Evolutionary conservation across 2,113 vertebrate genomes (phyloP).

Genomic region (Ranitomeya variabilis): DNA sequence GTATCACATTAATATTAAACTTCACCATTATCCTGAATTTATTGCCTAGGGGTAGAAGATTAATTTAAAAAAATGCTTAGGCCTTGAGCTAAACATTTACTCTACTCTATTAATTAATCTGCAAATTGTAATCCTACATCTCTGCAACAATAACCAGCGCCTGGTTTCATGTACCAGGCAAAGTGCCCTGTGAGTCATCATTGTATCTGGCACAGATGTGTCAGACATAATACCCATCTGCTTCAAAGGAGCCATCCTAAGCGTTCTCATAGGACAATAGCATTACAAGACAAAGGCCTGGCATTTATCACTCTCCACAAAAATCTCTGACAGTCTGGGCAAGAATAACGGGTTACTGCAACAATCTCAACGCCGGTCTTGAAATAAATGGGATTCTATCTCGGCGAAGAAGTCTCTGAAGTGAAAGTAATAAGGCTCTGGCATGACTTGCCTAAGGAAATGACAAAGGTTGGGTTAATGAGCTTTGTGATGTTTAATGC

Average conservation of each 20-base stretch:
- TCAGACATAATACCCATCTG: conserved; percentile 33
- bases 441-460: conserved; percentile 24
- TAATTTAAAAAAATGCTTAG: background rate
- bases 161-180: conserved; percentile 2
- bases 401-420: conserved; percentile 11
- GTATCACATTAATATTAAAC: background rate
- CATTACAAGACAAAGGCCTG: conserved; percentile 37
- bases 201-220: conserved; percentile 41
- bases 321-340: conserved; percentile 18
- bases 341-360: conserved; percentile 34
- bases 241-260: conserved; percentile 25
- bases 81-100: background rate
- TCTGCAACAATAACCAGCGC: background rate
- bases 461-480: conserved; percentile 23
- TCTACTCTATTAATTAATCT: background rate
- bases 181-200: conserved; percentile 25
- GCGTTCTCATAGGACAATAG: conserved; percentile 37
- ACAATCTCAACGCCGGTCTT: background rate
- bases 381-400: conserved; percentile 45
- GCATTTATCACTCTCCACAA: conserved; percentile 46
- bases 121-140: background rate
- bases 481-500: conserved; percentile 23
- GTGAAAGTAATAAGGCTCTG: conserved; percentile 29
- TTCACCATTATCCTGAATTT: background rate
- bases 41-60: background rate